Percentiles rank a stretch among this genome's conserved stretches.
phyloP scores from a whole-genome alignment of 1,140 invertebrate genomes.

The Mesaphorura yosii region DNA sequence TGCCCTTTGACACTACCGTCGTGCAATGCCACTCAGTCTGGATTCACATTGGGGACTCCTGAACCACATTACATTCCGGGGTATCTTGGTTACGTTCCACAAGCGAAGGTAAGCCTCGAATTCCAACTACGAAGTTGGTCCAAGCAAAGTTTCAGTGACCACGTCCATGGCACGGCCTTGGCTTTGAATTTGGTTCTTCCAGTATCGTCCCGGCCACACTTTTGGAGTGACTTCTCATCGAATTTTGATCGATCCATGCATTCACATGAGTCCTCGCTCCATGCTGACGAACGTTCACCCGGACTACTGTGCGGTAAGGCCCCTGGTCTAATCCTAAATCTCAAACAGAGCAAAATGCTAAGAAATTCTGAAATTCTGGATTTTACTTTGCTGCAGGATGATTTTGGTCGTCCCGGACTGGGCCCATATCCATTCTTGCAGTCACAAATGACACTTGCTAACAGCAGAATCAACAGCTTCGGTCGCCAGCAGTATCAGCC shows the following conservation, averaged over 20 bases:
- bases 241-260: conserved; percentile 28
- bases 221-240: conserved; percentile 27
- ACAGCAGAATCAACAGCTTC: conserved; percentile 26
- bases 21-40: too few species aligned
- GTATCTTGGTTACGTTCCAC: conserved; percentile 27
- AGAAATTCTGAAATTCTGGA: not conserved
- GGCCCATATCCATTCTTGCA: conserved; percentile 15
- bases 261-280: conserved; percentile 28
- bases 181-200: too few species aligned
- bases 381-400: conserved; percentile 14
- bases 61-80: conserved; percentile 31
- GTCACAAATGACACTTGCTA: conserved; percentile 24
- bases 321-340: not conserved
- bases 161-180: too few species aligned
- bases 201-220: conserved; percentile 25
- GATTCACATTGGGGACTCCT: conserved; percentile 23
- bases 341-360: not conserved
- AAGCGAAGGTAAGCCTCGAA: too few species aligned
- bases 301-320: conserved; percentile 26
- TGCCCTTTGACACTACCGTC: too few species aligned
- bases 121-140: too few species aligned
- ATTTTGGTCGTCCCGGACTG: conserved; percentile 25
- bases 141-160: too few species aligned
- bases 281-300: conserved; percentile 28
- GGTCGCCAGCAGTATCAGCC: conserved; percentile 30